Percentiles rank a stretch among this genome's conserved stretches.
Conservation (phyloP, 2,888 invertebrate species). For the Epinotia ramella region DNA sequence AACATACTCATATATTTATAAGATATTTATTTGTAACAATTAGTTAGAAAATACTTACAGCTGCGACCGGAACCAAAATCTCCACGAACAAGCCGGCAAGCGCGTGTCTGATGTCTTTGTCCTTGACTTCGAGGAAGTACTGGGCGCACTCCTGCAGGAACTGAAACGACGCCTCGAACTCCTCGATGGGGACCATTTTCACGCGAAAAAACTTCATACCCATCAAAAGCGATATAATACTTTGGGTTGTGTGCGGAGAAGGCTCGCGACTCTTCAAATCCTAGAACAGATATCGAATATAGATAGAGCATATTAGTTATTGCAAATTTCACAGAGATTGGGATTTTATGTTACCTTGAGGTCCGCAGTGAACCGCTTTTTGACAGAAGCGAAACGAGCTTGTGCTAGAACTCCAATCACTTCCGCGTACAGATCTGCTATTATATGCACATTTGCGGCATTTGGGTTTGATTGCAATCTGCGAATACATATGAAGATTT, state of each 20-base stretch:
- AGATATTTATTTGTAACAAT: no score
- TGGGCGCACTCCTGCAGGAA: constrained; percentile 99
- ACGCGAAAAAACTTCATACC: constrained; percentile 99
- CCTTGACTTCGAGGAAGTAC: constrained; percentile 98
- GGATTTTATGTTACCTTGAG: constrained; percentile 87
- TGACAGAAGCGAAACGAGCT: constrained; percentile 96
- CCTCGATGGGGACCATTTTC: constrained; percentile 99
- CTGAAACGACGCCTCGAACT: constrained; percentile 99
- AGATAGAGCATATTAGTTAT: not conserved
- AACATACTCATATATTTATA: no score
- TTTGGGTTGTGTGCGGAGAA: constrained; percentile 95
- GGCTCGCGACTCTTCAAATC: constrained; percentile 92
- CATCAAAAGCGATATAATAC: constrained; percentile 98
- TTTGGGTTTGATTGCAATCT: constrained; percentile 97
- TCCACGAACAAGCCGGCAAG: constrained; percentile 99
- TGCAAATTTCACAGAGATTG: not conserved
- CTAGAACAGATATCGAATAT: constrained; percentile 53
- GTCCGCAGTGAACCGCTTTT: constrained; percentile 96
- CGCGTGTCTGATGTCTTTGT: constrained; percentile 99
- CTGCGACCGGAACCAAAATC: constrained; percentile 98
- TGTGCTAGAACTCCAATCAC: constrained; percentile 98
- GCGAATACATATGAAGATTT: constrained; percentile 53
- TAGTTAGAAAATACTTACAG: constrained; percentile 86
- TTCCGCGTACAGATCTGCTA: constrained; percentile 99
- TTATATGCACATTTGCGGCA: constrained; percentile 97